phyloP scores from a whole-genome alignment of 2,113 vertebrate genomes.

The Oreochromis spilurus region DNA sequence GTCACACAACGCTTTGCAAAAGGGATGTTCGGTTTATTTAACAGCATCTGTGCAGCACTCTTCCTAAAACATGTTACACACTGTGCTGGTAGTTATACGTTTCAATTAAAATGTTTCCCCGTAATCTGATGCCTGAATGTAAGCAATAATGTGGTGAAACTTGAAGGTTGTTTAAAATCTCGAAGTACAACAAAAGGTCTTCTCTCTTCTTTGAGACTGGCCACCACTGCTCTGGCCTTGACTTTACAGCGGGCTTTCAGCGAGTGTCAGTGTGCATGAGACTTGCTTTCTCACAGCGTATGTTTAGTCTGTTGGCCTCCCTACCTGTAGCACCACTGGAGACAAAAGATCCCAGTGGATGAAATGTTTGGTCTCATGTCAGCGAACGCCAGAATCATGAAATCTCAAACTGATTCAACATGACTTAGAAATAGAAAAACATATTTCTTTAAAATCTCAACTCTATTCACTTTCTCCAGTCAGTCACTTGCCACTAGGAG shows the following conservation, averaged over 20 bases:
- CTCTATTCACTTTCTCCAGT: slow-evolving; percentile 7
- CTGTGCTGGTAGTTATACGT: not conserved
- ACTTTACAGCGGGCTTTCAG: slow-evolving; percentile 32
- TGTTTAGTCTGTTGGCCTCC: slow-evolving; percentile 21
- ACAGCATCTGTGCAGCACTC: not conserved
- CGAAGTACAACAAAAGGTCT: slow-evolving; percentile 38
- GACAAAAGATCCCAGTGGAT: slow-evolving; percentile 19
- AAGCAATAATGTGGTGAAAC: not conserved
- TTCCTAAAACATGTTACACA: not conserved
- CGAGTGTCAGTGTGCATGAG: not conserved
- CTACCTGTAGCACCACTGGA: slow-evolving; percentile 11
- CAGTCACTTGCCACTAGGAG: slow-evolving; percentile 5
- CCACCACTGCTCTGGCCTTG: slow-evolving; percentile 35
- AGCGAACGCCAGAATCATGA: slow-evolving; percentile 26
- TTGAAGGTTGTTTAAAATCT: slow-evolving; percentile 29
- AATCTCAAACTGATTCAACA: slow-evolving; percentile 52
- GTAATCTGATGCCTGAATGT: not conserved
- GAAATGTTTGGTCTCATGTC: slow-evolving; percentile 34
- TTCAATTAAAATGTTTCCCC: not conserved
- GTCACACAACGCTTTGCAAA: not conserved
- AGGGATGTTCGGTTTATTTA: not conserved
- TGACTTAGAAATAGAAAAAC: slow-evolving; percentile 27
- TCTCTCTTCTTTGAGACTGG: slow-evolving; percentile 40
- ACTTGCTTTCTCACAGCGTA: slow-evolving; percentile 11
- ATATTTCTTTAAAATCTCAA: not conserved